Conservation (phyloP, 92 coral and sea anemone species). For the Actinernus sp. region DNA sequence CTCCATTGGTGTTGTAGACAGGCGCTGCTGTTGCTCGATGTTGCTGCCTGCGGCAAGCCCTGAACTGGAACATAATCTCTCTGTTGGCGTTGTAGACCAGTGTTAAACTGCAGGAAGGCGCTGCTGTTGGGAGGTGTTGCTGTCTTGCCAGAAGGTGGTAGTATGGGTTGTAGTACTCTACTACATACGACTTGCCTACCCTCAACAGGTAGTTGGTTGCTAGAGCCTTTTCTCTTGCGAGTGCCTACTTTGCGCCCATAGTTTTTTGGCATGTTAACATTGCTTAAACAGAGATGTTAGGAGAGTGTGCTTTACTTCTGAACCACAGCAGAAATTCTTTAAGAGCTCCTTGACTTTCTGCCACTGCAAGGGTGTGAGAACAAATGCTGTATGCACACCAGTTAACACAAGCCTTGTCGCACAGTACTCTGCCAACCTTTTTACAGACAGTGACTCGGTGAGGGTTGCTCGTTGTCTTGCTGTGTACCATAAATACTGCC, state of each 20-base stretch:
- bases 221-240: conserved; percentile 28
- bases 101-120: too few relatives aligned
- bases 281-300: conserved; percentile 29
- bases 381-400: conserved; percentile 46
- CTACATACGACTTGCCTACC: conserved; percentile 23
- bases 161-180: conserved; percentile 7
- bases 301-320: too few relatives aligned
- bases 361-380: conserved; percentile 31
- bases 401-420: conserved; percentile 48
- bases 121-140: too few relatives aligned
- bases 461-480: conserved; percentile 16
- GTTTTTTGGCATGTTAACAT: conserved; percentile 45
- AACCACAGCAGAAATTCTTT: too few relatives aligned
- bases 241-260: too few relatives aligned
- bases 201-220: conserved; percentile 14
- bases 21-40: conserved; percentile 1
- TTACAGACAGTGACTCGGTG: conserved; percentile 20
- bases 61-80: too few relatives aligned
- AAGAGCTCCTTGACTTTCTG: too few relatives aligned
- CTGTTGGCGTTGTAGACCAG: too few relatives aligned
- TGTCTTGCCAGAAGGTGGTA: too few relatives aligned
- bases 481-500: too few relatives aligned
- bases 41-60: too few relatives aligned
- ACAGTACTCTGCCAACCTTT: conserved; percentile 32
- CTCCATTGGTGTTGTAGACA: too few relatives aligned